Evolutionary conservation across 1,140 invertebrate species (phyloP), one percentile per base, ranked within the genome.

Genomic region (Thalassaphorura encarpata): DNA sequence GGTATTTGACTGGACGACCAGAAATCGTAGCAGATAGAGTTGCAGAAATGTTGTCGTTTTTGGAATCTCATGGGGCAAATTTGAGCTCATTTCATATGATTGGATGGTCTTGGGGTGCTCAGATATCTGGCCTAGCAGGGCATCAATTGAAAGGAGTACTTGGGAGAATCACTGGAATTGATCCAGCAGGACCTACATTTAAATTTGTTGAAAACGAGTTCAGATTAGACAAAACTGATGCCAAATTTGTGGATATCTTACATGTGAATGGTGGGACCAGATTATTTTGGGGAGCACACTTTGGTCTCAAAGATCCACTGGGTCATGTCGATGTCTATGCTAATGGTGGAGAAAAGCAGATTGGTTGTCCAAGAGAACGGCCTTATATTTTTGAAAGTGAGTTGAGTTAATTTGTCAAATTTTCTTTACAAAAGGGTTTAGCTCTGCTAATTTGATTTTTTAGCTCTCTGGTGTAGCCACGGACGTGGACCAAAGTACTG

Each of bases 191-290:
- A 5, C 62, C 62, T 23, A 55, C 56, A 16, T 64, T 64, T 40
- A 46, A 42, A 27, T 61, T 49, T 47, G 53, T 61, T 0, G 52
- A 52, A n/a, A 48, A 61, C 15, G 62, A 61, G 39, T 58, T 58
- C 46, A 40, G 59, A 13, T 45, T 64, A 24, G 58, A 64, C 31
- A 61, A 58, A 40, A 52, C 23, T 31, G 62, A 64, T 33, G 62
- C 62, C 0, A 42, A 59, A 56, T 64, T 64, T 51, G 62, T 64
- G 5, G 62, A 64, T 42, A 46, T 61, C 16, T 58, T 64, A 49
- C 62, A 64, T 26, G 54, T 52, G 15, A 36, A 36, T 36, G 33
- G n/a, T n/a, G 62, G 62, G 0, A 56, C 42, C 1, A 29, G 49
- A 40, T 40, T 56, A 6, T 50, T 56, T 26, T 52, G 6, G 39